Evolutionary conservation across 2,113 vertebrate species (phyloP).

Genomic region (Cyprinodon brontotheroides): DNA sequence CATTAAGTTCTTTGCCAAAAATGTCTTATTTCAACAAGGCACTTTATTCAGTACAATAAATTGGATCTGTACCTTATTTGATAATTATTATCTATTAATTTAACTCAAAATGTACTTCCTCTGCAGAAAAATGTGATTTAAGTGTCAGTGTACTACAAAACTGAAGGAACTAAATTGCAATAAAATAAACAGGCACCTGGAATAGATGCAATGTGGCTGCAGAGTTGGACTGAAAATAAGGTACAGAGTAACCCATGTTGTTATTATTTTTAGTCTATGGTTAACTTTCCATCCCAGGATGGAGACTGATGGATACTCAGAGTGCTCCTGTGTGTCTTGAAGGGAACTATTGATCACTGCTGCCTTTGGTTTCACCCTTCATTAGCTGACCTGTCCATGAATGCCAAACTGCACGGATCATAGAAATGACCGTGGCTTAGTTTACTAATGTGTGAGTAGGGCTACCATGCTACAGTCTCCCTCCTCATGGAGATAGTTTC

Average conservation of each 20-base stretch:
- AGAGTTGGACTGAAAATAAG: slow-evolving; percentile 35
- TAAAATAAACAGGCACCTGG: slow-evolving; percentile 10
- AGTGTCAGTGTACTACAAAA: neutral
- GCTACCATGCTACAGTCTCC: neutral
- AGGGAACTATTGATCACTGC: slow-evolving; percentile 78
- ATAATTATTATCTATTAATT: too few relatives aligned
- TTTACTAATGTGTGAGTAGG: slow-evolving; percentile 43
- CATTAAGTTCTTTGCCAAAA: neutral
- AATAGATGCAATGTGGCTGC: neutral
- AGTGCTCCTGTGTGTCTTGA: slow-evolving; percentile 75
- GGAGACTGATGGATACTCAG: slow-evolving; percentile 78
- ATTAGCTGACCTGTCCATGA: slow-evolving; percentile 77
- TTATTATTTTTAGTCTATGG: slow-evolving; percentile 68
- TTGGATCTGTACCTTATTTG: too few relatives aligned
- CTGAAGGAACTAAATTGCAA: neutral
- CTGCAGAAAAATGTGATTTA: neutral
- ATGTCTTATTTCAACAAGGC: too few relatives aligned
- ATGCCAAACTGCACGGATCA: slow-evolving; percentile 66
- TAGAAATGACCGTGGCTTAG: slow-evolving; percentile 48
- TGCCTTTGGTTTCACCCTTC: slow-evolving; percentile 74
- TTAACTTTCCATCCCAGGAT: slow-evolving; percentile 60
- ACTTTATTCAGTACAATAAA: neutral
- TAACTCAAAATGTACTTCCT: neutral
- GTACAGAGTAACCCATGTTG: slow-evolving; percentile 34
- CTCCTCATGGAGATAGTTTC: neutral